Evolutionary conservation across 2,113 vertebrate species (phyloP).

Genomic region (Symphodus melops): DNA sequence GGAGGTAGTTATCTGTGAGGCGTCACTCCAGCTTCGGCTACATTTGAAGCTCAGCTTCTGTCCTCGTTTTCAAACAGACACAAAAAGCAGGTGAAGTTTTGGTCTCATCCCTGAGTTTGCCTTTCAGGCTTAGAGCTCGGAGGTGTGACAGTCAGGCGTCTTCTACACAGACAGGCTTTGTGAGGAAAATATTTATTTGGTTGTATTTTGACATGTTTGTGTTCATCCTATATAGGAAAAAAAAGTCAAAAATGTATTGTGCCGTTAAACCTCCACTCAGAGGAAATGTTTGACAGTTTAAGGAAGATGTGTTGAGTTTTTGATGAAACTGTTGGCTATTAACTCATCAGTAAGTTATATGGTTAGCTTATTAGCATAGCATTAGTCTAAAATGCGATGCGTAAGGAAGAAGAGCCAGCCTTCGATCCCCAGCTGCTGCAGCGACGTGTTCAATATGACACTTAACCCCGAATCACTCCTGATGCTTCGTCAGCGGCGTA

Average conservation of each 20-base stretch:
- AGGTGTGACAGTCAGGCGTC: conserved; percentile 19
- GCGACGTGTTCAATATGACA: too few species aligned
- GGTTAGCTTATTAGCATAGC: neutral
- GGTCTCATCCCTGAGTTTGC: conserved; percentile 34
- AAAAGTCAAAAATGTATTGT: neutral
- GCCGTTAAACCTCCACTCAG: neutral
- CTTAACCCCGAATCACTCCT: too few species aligned
- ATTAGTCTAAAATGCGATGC: too few species aligned
- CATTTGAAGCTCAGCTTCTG: conserved; percentile 58
- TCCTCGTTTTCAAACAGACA: conserved; percentile 62
- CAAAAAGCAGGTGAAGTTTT: conserved; percentile 32
- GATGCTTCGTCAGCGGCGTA: too few species aligned
- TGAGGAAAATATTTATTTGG: neutral
- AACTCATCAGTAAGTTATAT: neutral
- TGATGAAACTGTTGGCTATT: too few species aligned
- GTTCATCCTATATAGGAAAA: neutral
- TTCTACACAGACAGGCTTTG: conserved; percentile 3
- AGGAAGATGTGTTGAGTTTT: too few species aligned
- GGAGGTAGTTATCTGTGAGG: conserved; percentile 64
- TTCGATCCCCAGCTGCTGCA: too few species aligned
- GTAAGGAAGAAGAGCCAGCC: neutral
- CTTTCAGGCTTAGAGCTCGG: conserved; percentile 24
- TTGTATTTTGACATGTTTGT: neutral
- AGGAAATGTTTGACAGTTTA: neutral
- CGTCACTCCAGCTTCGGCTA: conserved; percentile 44